Evolutionary conservation across 2,888 invertebrate species (phyloP).

Genomic region (Onchidella celtica): DNA sequence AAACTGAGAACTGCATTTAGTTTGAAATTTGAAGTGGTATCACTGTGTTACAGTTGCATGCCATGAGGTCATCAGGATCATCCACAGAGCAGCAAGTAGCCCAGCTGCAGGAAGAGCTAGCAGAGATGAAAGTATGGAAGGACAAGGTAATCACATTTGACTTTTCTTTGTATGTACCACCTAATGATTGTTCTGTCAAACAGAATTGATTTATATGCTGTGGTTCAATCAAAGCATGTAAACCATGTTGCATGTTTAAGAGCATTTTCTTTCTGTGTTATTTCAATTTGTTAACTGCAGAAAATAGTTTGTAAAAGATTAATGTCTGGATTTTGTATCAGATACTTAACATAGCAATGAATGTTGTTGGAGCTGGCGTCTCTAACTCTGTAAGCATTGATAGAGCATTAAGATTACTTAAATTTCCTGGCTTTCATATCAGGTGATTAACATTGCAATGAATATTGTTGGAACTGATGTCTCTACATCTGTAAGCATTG

Average conservation of each 20-base stretch:
- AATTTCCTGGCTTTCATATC: no score
- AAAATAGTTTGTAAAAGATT: background rate
- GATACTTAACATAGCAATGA: no score
- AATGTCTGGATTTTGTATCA: background rate
- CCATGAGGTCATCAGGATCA: constrained; percentile 55
- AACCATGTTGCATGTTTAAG: background rate
- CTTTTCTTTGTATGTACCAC: background rate
- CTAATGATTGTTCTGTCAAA: no score
- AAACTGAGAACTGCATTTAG: no score
- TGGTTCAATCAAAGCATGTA: background rate
- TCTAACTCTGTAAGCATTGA: no score
- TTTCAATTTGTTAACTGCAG: background rate
- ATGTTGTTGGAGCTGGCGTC: no score
- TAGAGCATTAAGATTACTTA: no score
- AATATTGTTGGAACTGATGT: no score
- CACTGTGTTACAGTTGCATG: constrained; percentile 63
- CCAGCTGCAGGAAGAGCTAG: constrained; percentile 68
- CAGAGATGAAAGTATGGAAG: constrained; percentile 72
- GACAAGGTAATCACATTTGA: constrained; percentile 67
- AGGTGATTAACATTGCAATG: no score
- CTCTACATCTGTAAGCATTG: no score
- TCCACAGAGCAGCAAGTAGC: constrained; percentile 62
- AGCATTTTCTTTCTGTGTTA: background rate
- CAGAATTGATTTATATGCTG: background rate
- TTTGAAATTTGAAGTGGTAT: no score